Evolutionary conservation across 2,888 invertebrate species (phyloP).

Genomic region (Azorinus chamasolen): DNA sequence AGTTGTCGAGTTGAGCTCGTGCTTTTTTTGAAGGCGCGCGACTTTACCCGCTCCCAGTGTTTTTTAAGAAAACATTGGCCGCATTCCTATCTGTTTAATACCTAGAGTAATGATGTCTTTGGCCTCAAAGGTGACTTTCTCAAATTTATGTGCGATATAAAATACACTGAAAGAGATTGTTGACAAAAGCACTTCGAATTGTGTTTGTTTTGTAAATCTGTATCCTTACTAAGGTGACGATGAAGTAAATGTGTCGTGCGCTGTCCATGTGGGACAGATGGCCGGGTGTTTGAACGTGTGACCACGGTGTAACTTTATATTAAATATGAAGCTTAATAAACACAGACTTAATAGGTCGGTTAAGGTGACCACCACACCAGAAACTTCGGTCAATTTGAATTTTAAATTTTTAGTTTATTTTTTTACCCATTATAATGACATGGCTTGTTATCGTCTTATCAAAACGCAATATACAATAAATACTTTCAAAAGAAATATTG

Average conservation of each 20-base stretch:
- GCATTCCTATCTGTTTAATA: conserved; percentile 41
- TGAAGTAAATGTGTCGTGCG: not conserved
- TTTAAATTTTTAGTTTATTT: not conserved
- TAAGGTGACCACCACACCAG: conserved; percentile 4
- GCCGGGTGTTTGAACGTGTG: conserved; percentile 9
- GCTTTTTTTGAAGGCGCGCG: conserved; percentile 30
- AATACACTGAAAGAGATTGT: conserved; percentile 34
- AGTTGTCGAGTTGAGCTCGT: conserved; percentile 22
- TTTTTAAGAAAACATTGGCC: conserved; percentile 26
- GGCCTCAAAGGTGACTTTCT: conserved; percentile 38
- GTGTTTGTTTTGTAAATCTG: conserved; percentile 50
- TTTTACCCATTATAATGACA: too few relatives aligned
- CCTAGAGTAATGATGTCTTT: conserved; percentile 37
- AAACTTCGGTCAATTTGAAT: conserved; percentile 3
- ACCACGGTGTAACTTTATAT: not conserved
- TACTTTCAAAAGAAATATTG: too few relatives aligned
- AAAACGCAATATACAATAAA: too few relatives aligned
- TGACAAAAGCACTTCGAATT: conserved; percentile 29
- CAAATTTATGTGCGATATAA: conserved; percentile 43
- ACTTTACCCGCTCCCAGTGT: conserved; percentile 33
- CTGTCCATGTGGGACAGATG: not conserved
- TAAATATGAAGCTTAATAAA: not conserved
- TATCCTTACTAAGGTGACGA: conserved; percentile 2
- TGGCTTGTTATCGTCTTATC: too few relatives aligned
- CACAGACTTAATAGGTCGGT: not conserved